These are phyloP conservation scores for Harpegnathos saltator DNA, from an alignment of 1,140 invertebrate species.

Conservation along the genomic window DNA sequence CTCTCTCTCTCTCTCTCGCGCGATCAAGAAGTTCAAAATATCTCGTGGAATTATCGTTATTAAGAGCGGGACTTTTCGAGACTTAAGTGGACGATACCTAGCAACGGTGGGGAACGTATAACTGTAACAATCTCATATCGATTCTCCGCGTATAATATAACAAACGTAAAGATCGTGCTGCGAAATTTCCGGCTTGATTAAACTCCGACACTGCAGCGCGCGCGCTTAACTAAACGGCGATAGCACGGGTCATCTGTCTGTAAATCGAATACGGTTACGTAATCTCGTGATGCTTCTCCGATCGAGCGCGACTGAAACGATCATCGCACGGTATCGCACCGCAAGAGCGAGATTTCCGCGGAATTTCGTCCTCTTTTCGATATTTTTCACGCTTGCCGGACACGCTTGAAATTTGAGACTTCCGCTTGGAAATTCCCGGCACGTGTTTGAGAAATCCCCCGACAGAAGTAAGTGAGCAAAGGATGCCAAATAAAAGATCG, in stretches of 20 bases:
- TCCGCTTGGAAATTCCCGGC: neutral
- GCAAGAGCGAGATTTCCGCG: neutral
- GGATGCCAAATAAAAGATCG: neutral
- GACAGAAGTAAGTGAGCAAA: neutral
- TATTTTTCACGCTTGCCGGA: neutral
- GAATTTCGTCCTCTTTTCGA: neutral
- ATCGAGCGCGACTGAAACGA: slow-evolving; percentile 9
- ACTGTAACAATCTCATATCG: slow-evolving; percentile 3
- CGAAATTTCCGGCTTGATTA: slow-evolving; percentile 25
- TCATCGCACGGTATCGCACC: slow-evolving; percentile 18
- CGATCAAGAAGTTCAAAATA: neutral
- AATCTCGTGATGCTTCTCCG: slow-evolving; percentile 16
- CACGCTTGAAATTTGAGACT: slow-evolving; percentile 7
- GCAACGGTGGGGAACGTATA: neutral
- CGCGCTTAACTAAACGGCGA: slow-evolving; percentile 20
- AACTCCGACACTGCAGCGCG: neutral
- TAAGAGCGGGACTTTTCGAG: neutral
- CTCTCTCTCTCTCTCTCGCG: neutral
- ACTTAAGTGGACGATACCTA: neutral
- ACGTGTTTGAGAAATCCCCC: neutral
- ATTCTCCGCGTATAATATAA: slow-evolving; percentile 3
- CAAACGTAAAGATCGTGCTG: neutral
- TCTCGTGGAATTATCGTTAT: slow-evolving; percentile 5
- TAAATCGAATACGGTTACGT: neutral
- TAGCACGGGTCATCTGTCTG: slow-evolving; percentile 16